Evolutionary conservation across 2,888 invertebrate genomes (phyloP).

Genomic region (Sturmia bella): DNA sequence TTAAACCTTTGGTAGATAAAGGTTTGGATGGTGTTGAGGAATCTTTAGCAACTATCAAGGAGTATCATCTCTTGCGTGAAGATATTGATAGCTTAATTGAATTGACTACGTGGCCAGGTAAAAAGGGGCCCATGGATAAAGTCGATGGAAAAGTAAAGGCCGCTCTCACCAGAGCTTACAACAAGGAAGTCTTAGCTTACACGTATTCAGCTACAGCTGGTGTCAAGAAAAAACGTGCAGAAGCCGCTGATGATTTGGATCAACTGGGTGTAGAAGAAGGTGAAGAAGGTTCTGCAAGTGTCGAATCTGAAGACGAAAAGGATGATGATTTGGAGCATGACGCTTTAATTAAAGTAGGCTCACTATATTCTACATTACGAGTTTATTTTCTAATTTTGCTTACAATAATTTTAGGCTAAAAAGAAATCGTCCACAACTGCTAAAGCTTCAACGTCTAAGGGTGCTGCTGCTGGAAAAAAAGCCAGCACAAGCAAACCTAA

Average conservation of each 20-base stretch:
- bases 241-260: constrained; percentile 81
- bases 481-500: constrained; percentile 69
- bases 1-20: constrained; percentile 88
- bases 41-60: constrained; percentile 88
- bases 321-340: constrained; percentile 86
- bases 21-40: constrained; percentile 88
- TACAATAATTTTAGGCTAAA: constrained; percentile 75
- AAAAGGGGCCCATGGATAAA: constrained; percentile 88
- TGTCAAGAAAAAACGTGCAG: constrained; percentile 85
- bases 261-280: constrained; percentile 81
- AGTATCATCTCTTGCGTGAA: constrained; percentile 93
- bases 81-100: constrained; percentile 95
- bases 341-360: constrained; percentile 87
- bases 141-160: constrained; percentile 94
- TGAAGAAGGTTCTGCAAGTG: constrained; percentile 77
- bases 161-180: constrained; percentile 95
- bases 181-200: constrained; percentile 90
- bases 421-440: constrained; percentile 73
- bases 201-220: constrained; percentile 88
- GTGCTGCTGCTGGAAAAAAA: constrained; percentile 63
- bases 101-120: constrained; percentile 91
- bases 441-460: constrained; percentile 74
- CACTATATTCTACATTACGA: background rate
- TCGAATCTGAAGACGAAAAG: constrained; percentile 79
- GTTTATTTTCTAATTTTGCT: no score